These are phyloP conservation scores for Sisyra terminalis DNA, from an alignment of 2,888 invertebrate species.

Conservation along the genomic window DNA sequence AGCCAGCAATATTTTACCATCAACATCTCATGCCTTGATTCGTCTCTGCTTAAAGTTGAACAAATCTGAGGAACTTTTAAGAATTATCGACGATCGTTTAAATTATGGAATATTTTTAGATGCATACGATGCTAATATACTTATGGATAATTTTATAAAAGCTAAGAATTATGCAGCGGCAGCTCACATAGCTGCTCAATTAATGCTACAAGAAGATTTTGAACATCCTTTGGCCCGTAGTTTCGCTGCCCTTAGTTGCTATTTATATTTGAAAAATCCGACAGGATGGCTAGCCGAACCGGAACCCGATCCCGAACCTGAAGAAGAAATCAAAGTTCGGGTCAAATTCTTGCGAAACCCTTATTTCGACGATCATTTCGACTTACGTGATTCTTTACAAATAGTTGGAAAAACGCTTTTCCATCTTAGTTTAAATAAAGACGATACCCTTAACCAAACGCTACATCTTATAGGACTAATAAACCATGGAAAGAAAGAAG, in stretches of 20 bases:
- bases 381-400: slow-evolving; percentile 50
- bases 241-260: slow-evolving; percentile 58
- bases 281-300: slow-evolving; percentile 28
- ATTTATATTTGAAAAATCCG: slow-evolving; percentile 44
- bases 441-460: slow-evolving; percentile 35
- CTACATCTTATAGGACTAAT: slow-evolving; percentile 47
- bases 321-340: slow-evolving; percentile 32
- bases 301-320: slow-evolving; percentile 22
- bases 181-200: slow-evolving; percentile 54
- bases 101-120: slow-evolving; percentile 90
- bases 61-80: slow-evolving; percentile 45
- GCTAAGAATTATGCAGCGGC: slow-evolving; percentile 50
- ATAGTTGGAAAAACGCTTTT: slow-evolving; percentile 72
- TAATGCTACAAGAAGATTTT: slow-evolving; percentile 84
- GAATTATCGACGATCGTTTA: slow-evolving; percentile 60
- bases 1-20: slow-evolving; percentile 52
- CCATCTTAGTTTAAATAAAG: slow-evolving; percentile 34
- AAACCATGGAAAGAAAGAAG: slow-evolving; percentile 48
- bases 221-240: slow-evolving; percentile 49
- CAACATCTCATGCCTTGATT: slow-evolving; percentile 69
- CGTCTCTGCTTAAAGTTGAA: slow-evolving; percentile 37
- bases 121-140: slow-evolving; percentile 54
- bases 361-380: slow-evolving; percentile 82
- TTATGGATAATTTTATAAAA: slow-evolving; percentile 64
- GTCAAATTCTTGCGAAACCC: slow-evolving; percentile 66